Conservation (phyloP, 2,113 vertebrate species). For the Sebastes fasciatus region DNA sequence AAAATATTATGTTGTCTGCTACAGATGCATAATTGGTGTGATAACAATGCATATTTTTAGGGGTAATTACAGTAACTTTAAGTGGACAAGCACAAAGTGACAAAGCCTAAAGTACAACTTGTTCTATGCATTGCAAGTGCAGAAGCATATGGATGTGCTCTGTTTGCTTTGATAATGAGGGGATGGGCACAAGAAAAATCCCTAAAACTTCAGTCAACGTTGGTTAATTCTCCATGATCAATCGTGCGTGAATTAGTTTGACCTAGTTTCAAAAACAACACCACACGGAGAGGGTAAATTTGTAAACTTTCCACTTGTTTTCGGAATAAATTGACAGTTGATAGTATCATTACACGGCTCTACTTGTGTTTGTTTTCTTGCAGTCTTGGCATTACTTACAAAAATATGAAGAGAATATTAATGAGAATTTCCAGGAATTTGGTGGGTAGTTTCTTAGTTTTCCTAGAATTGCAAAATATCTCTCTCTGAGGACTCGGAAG, state of each 20-base stretch:
- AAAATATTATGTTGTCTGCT: background rate
- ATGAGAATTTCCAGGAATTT: background rate
- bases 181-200: slow-evolving; percentile 18
- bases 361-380: background rate
- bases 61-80: background rate
- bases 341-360: background rate
- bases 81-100: background rate
- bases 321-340: slow-evolving; percentile 11
- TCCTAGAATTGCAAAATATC: slow-evolving; percentile 1
- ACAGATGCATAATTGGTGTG: background rate
- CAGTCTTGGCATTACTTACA: background rate
- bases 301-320: slow-evolving; percentile 32
- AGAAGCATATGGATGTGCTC: slow-evolving; percentile 49
- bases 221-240: slow-evolving; percentile 73
- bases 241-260: slow-evolving; percentile 75
- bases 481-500: background rate
- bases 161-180: slow-evolving; percentile 70
- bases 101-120: background rate
- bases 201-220: slow-evolving; percentile 63
- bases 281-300: slow-evolving; percentile 36
- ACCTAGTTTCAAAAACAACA: slow-evolving; percentile 72
- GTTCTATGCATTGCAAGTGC: background rate
- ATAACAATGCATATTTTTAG: too few relatives aligned
- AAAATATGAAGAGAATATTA: background rate
- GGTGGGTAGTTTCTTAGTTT: background rate